Evolutionary conservation across 2,113 vertebrate species (phyloP).

Genomic region (Tetraodon nigroviridis): DNA sequence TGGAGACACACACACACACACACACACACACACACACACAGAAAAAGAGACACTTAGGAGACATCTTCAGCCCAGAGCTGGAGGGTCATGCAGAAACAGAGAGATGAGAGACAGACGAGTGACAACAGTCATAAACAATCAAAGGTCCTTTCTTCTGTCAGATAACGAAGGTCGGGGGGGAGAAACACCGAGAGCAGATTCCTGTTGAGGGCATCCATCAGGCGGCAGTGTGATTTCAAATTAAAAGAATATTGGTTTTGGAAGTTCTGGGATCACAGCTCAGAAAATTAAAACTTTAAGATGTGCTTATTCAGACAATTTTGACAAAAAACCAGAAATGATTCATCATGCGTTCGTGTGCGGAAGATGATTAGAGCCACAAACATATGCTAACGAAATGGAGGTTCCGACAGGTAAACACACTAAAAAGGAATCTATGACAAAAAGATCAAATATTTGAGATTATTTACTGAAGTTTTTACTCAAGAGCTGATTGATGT

Average conservation of each 20-base stretch:
- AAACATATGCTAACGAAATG: no score
- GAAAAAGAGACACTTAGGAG: not conserved
- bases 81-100: constrained; percentile 13
- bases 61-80: not conserved
- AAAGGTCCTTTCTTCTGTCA: no score
- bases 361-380: no score
- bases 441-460: no score
- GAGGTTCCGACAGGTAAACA: no score
- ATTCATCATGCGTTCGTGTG: not conserved
- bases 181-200: not conserved
- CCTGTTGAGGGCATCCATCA: not conserved
- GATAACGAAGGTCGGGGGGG: not conserved
- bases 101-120: not conserved
- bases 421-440: no score
- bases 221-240: no score
- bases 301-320: not conserved
- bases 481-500: no score
- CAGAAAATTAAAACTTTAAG: no score
- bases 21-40: not conserved
- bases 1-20: constrained; percentile 53
- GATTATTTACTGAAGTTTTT: no score
- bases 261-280: no score
- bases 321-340: not conserved
- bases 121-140: not conserved
- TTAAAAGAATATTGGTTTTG: no score